These are phyloP conservation scores for Scaptodrosophila lebanonensis DNA, from an alignment of 1,140 invertebrate genomes.

Conservation along the genomic window DNA sequence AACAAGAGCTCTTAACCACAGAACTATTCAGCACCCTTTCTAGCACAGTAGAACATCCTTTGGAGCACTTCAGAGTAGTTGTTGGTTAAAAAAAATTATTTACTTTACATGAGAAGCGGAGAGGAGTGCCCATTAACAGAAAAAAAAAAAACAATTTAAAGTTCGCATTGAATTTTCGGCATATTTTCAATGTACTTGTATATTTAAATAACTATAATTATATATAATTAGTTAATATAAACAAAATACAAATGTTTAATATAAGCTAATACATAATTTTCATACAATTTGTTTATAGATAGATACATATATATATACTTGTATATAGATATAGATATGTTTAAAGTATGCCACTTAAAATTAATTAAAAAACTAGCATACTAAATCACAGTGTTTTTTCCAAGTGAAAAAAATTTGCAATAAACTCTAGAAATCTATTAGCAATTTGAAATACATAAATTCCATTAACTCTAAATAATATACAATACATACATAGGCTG, in stretches of 20 bases:
- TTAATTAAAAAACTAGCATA: constrained; percentile 76
- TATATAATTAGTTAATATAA: constrained; percentile 65
- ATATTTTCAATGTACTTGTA: constrained; percentile 45
- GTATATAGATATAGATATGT: constrained; percentile 16
- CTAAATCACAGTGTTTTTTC: constrained; percentile 77
- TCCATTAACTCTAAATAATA: constrained; percentile 10
- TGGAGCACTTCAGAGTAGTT: no score
- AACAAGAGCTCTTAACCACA: no score
- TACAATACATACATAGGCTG: constrained; percentile 22
- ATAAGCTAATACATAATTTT: no score
- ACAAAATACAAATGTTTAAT: constrained; percentile 64
- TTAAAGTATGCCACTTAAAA: constrained; percentile 45
- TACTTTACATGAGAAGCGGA: no score
- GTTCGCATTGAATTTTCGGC: no score
- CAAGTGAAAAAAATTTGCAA: constrained; percentile 72
- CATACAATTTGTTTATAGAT: constrained; percentile 42
- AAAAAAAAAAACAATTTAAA: no score
- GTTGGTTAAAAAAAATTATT: no score
- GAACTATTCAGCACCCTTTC: no score
- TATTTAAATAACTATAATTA: constrained; percentile 69
- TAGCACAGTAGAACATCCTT: no score
- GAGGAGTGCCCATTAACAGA: no score
- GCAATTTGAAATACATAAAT: constrained; percentile 34
- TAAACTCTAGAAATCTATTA: constrained; percentile 62
- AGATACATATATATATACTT: constrained; percentile 19